Evolutionary conservation across 2,888 invertebrate genomes (phyloP).

Genomic region (Drosophila hamatofila): DNA sequence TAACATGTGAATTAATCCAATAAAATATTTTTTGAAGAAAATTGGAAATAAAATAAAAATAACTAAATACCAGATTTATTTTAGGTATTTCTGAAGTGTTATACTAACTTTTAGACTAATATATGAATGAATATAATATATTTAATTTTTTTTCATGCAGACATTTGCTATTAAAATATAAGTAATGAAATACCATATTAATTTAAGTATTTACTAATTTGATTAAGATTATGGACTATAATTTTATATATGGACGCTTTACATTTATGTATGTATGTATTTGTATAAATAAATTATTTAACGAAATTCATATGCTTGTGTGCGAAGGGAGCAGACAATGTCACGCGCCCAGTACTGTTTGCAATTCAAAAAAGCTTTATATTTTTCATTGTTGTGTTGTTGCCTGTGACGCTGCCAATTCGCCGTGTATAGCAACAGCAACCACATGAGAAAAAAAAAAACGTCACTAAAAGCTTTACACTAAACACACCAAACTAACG

Average conservation of each 20-base stretch:
- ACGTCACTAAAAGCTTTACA: constrained; percentile 32
- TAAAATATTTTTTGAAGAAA: too few relatives aligned
- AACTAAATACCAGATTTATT: neutral
- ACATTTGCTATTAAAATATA: neutral
- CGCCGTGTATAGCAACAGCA: constrained; percentile 48
- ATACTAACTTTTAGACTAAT: too few relatives aligned
- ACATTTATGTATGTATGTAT: neutral
- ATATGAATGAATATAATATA: neutral
- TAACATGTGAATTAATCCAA: neutral
- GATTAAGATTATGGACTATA: too few relatives aligned
- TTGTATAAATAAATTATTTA: neutral
- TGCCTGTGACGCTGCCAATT: constrained; percentile 24
- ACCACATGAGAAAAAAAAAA: neutral
- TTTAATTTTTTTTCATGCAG: neutral
- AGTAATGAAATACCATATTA: neutral
- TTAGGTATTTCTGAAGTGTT: neutral
- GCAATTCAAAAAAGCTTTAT: constrained; percentile 12
- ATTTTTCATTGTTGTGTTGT: constrained; percentile 1
- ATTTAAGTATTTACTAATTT: neutral
- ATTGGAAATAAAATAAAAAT: neutral
- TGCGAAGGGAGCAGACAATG: neutral
- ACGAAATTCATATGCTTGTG: neutral
- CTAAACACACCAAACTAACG: neutral
- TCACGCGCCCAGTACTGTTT: constrained; percentile 12
- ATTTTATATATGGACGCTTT: neutral